Evolutionary conservation across 1,140 invertebrate species (phyloP), one percentile per base, ranked within the genome.

Genomic region (Battus philenor): DNA sequence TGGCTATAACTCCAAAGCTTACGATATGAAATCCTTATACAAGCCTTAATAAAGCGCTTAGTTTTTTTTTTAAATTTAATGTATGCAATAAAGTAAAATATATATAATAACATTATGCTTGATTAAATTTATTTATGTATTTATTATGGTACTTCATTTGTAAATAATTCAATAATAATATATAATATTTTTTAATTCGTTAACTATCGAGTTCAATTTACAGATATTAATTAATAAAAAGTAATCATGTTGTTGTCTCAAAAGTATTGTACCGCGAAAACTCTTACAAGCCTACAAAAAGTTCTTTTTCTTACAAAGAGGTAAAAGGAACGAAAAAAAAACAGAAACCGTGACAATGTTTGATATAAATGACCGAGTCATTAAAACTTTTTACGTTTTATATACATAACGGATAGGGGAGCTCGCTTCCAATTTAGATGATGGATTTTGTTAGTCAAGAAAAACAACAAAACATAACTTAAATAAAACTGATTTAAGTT

Each of bases 301-400:
- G 13, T 44, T 44, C 15, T 11, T 16, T 41, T 9, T 11, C 13
- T 27, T 27, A 9, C 10, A 41, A 41, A 15, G 47, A 36, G 38
- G 41, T 53, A 49, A 15, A 52, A 36, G 38, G 41, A 55, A 49
- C 29, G 11, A 47, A 44, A 45, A 36, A 34, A 44, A 52, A 45
- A 43, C 33, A 53, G 48, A 41, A 47, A 56, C 47, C 54, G 56
- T 63, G 56, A 49, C 47, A 50, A 54, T 59, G 48, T 44, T 59
- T 50, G 43, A 27, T 51, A 47, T 56, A 54, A 59, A 60, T 51
- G 50, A 50, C 59, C 53, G 26, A 50, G 51, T 56, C 53, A 48
- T 60, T 60, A 51, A 53, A 65, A 56, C 43, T 63, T 60, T 63
- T 58, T 47, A 48, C 57, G 56, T 61, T 59, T 59, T 54, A 59